Evolutionary conservation across 2,797 vertebrate genomes (phyloP), one percentile per base, ranked within the genome.

Genomic region (Fistularia tabacaria): DNA sequence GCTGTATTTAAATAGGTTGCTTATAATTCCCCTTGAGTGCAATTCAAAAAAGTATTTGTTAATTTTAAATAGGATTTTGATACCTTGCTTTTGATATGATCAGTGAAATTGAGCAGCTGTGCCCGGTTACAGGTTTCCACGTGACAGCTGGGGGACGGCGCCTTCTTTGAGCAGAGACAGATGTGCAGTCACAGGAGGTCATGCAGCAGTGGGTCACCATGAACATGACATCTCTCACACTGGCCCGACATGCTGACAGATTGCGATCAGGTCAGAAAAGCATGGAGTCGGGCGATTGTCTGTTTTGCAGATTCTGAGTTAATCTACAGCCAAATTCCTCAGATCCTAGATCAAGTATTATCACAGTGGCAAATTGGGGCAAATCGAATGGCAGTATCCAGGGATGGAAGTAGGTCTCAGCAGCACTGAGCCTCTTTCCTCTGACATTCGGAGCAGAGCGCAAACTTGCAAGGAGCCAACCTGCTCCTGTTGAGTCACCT

Each of bases 261-360:
- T 49, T 74, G 15, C 71, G 50, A 64, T 61, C 13, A 39, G n/a
- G 45, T 14, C 1, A 6, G 53, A 59, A 72, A 74, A 51, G 6
- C 54, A 3, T 37, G 59, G 36, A 53, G 39, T 1, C 55, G 50
- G 59, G 7, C 64, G 59, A 47, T 64, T 44, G 61, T 8, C 68
- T 54, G 71, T 51, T 75, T 52, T 53, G 8, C n/a, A 57, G 38
- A 59, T 7, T 54, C 54, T 73, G 58, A 37, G 41, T 73, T 82
- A 78, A 82, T 85, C 80, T 76, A 59, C 8, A 14, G 45, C 46
- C 51, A 54, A 70, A 81, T 54, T 83, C 63, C 63, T 79, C 65
- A 71, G 51, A 76, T 76, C 54, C 40, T 55, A 69, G 57, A 66
- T 79, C 48, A 48, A 36, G 67, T n/a, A 7, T 64, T 43, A 71